Conservation (phyloP, 2,113 vertebrate genomes). For the Casuarius casuarius region DNA sequence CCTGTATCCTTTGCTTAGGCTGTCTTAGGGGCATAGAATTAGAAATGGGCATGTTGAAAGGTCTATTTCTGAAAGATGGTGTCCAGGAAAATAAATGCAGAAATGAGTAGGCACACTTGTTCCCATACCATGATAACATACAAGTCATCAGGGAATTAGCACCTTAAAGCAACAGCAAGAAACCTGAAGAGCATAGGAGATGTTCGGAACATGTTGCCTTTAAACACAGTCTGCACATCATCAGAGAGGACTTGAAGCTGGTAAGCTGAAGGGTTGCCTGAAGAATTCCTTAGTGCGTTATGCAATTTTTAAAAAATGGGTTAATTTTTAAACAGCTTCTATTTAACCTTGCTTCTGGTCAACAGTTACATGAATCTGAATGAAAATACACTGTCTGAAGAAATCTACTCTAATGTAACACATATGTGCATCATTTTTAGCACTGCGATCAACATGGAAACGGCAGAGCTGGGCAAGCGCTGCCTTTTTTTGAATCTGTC, state of each 20-base stretch:
- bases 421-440: background rate
- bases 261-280: conserved; percentile 37
- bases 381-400: background rate
- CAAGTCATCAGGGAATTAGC: background rate
- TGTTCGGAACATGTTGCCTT: background rate
- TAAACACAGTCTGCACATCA: background rate
- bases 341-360: conserved; percentile 40
- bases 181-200: background rate
- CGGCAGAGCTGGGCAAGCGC: background rate
- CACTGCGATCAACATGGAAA: background rate
- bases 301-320: background rate
- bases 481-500: background rate
- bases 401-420: background rate
- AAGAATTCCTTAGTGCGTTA: background rate
- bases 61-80: background rate
- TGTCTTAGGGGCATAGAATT: background rate
- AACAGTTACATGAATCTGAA: conserved; percentile 6
- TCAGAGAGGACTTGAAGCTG: background rate
- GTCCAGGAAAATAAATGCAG: background rate
- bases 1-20: background rate
- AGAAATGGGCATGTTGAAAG: background rate
- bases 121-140: background rate
- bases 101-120: background rate
- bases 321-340: conserved; percentile 57
- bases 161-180: background rate